Base-by-base conservation (phyloP, 2,888 invertebrate species). In the Apotomis capreana region DNA sequence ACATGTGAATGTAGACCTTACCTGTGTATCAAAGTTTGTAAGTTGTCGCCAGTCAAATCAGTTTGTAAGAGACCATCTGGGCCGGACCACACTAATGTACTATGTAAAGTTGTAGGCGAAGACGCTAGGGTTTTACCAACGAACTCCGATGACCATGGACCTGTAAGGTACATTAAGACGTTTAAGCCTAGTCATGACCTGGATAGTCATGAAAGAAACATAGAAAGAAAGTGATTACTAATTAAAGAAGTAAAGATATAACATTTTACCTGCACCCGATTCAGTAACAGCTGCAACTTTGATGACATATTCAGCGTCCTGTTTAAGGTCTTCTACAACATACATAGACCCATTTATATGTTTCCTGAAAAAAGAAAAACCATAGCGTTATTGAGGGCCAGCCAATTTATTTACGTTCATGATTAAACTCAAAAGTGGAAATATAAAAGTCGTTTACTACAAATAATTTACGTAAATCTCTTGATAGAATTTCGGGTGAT, bases 111-210 rank as follows among this genome's bases (percentile, higher is more conserved):
- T 73, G 94, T 92, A 13, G 94, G 90, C 36, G 94, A 88, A 49
- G 89, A 87, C 57, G 93, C 94, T 70, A 96, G 87, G 0, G 96
- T 97, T 81, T 94, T 94, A 0, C 97, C 96, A 13, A 94, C 90
- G 82, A 97, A 97, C 83, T 95, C 96, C 6, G 95, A 94, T 0
- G 96, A 96, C 95, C 97, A 97, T 0, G 97, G 97, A 26, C 98
- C 97, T 92, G 55, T 6, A 49, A 49, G 40, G 40, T 40, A 4
- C 26, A 2, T 26, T 26, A 26, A 26, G 26, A 26, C 2, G 26
- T 26, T 26, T 26, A 2, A 26, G 26, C 26, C 26, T 26, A 26
- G 26, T 26, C 26, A 26, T 26, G 26, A 26, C 26, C 26, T 26
- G 2, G 26, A 2, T 26, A 26, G 26, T 26, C 26, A 26, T 26